Base-by-base conservation (phyloP, 2,113 vertebrate genomes). In the Poicephalus gulielmi region DNA sequence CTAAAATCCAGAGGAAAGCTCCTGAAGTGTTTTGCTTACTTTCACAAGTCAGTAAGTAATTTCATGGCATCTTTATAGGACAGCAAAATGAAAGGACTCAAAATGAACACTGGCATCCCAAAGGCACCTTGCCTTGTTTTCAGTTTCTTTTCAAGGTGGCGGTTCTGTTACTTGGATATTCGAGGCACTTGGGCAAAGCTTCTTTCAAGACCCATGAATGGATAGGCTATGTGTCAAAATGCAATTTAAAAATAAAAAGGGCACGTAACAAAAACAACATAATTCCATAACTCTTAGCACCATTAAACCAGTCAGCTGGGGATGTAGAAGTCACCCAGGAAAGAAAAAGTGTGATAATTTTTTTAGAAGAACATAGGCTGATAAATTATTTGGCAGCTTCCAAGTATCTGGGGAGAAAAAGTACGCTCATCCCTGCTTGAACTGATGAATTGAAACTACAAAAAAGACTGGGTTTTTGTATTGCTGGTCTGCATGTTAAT, bases 311-410 rank as follows among this genome's bases (percentile, higher is more conserved):
- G 47, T 75, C 88, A 85, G 80, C 86, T 87, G 78, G 83, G 86
- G 81, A 91, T 85, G 60, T 50, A 83, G 75, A 95, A 96, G 74
- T 91, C 84, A 91, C 81, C 62, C 67, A 93, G 73, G 77, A 94
- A 96, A 91, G 78, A 74, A 85, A 95, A 94, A 83, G 69, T 80
- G 59, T 57, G 68, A 71, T 90, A 84, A 90, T 91, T 92, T 96
- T 94, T 95, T 59, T 68, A 89, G 83, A 96, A 81, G 93, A 96
- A 91, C 86, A 89, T 16, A 85, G 94, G 28, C 88, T 87, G 77
- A 81, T 95, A 91, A 96, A 97, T 95, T 95, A 88, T 83, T 97
- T 92, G 87, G 69, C 86, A 53, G 91, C 90, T 94, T 92, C 86
- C 67, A 96, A 43, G 86, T 52, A 76, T 94, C 96, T 96, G 53